phyloP scores from a whole-genome alignment of 2,888 invertebrate species.

The Dolomedes plantarius region DNA sequence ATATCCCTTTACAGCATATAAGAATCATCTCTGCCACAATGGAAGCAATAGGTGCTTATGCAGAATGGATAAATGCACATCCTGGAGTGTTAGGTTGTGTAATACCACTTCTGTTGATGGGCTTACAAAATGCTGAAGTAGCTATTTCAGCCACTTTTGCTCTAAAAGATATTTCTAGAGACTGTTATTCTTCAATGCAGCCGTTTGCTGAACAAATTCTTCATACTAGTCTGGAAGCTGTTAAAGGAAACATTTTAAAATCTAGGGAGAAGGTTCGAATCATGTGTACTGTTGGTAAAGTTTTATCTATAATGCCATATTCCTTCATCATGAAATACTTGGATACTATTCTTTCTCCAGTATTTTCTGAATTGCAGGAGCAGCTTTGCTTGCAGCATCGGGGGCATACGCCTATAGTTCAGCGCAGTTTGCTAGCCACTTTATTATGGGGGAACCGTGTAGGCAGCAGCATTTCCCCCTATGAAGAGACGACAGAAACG shows the following conservation, averaged over 20 bases:
- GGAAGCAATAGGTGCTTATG: conserved; percentile 88
- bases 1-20: conserved; percentile 81
- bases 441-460: too few species aligned
- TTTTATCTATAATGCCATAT: conserved; percentile 83
- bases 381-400: conserved; percentile 30
- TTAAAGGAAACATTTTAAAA: conserved; percentile 81
- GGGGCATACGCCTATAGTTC: too few species aligned
- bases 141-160: conserved; percentile 89
- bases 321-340: conserved; percentile 83
- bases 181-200: conserved; percentile 85
- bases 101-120: conserved; percentile 83
- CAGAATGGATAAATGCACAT: conserved; percentile 88
- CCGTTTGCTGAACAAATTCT: conserved; percentile 87
- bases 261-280: conserved; percentile 84
- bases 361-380: conserved; percentile 56
- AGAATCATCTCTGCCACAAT: conserved; percentile 84
- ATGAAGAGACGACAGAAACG: too few species aligned
- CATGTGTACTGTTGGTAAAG: conserved; percentile 86
- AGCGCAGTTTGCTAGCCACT: too few species aligned
- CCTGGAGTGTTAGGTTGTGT: conserved; percentile 83
- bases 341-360: conserved; percentile 83
- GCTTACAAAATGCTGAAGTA: conserved; percentile 82
- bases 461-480: too few species aligned
- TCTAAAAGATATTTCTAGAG: conserved; percentile 89
- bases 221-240: conserved; percentile 81